Conservation (phyloP, 2,113 vertebrate genomes). For the Austrofundulus limnaeus region DNA sequence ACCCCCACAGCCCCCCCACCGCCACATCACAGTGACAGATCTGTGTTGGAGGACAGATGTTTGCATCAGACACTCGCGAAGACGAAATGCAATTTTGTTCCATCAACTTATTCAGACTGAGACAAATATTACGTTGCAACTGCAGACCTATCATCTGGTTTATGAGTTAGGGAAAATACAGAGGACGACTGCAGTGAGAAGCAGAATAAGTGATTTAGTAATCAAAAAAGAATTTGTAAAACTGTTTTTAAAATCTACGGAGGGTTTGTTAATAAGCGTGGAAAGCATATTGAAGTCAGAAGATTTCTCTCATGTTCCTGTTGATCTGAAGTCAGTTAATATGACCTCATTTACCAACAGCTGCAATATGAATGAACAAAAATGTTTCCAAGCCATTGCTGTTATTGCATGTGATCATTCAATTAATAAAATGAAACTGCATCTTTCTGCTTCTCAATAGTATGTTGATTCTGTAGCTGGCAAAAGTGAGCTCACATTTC, state of each 20-base stretch:
- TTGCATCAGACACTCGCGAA: constrained; percentile 12
- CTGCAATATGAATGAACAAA: background rate
- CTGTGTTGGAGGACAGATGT: constrained; percentile 17
- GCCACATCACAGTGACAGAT: constrained; percentile 17
- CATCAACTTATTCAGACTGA: background rate
- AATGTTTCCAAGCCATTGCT: background rate
- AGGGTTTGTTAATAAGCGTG: background rate
- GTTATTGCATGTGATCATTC: background rate
- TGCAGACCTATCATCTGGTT: background rate
- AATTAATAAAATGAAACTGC: background rate
- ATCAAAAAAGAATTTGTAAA: constrained; percentile 16
- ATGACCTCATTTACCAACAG: background rate
- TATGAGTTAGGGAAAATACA: background rate
- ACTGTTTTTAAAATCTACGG: background rate
- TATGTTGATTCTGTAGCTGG: background rate
- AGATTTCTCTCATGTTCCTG: background rate
- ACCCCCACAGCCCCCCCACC: constrained; percentile 17
- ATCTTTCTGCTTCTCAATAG: no score
- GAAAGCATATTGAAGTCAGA: background rate
- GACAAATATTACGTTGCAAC: background rate
- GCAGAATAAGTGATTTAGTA: background rate
- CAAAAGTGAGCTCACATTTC: background rate
- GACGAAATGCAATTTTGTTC: constrained; percentile 1
- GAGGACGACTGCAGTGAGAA: background rate
- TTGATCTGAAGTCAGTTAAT: no score